These are phyloP conservation scores for Eupithecia subumbrata DNA, from an alignment of 2,888 invertebrate genomes.

Conservation along the genomic window DNA sequence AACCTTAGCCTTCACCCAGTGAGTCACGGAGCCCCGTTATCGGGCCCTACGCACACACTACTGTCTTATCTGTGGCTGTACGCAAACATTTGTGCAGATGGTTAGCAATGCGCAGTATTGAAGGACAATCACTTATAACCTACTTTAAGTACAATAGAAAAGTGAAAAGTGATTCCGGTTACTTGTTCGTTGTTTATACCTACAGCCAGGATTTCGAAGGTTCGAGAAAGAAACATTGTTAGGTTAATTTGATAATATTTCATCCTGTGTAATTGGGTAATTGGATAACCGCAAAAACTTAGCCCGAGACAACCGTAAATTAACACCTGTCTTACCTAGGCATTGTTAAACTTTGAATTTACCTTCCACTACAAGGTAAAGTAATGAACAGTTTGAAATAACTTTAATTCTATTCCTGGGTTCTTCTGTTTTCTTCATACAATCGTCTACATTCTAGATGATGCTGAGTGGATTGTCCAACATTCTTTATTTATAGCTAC, in stretches of 20 bases:
- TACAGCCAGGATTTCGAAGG: background rate
- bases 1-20: background rate
- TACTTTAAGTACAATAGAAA: slow-evolving; percentile 1
- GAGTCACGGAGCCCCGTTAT: background rate
- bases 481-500: too few species aligned
- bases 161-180: background rate
- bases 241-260: background rate
- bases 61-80: background rate
- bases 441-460: too few species aligned
- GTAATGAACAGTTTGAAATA: background rate
- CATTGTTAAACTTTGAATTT: background rate
- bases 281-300: background rate
- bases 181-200: background rate
- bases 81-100: slow-evolving; percentile 4
- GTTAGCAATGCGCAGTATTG: slow-evolving; percentile 15
- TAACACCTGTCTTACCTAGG: background rate
- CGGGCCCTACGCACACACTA: background rate
- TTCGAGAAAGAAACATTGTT: background rate
- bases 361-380: background rate
- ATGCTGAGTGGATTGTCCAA: too few species aligned
- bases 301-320: background rate
- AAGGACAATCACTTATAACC: slow-evolving; percentile 30
- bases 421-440: too few species aligned
- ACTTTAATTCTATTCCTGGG: background rate
- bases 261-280: background rate